Percentiles rank a stretch among this genome's conserved stretches.
These are phyloP conservation scores for Tetrax tetrax DNA, from an alignment of 2,113 vertebrate genomes.

Conservation along the genomic window DNA sequence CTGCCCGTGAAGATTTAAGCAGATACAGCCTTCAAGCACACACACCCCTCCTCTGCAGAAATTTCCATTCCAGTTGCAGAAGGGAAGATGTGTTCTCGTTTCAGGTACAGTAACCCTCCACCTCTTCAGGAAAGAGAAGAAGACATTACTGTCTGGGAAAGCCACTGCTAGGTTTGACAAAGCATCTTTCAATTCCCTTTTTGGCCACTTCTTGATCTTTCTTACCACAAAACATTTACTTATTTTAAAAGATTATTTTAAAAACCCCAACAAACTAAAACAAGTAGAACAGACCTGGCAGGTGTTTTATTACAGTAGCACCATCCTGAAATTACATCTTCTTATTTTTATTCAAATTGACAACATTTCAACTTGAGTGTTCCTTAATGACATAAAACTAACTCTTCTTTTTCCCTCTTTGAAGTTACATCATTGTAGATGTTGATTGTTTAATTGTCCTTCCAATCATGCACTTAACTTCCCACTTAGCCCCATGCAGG, in stretches of 20 bases:
- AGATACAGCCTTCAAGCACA: neutral
- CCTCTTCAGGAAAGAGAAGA: neutral
- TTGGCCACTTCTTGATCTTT: neutral
- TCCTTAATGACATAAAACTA: slow-evolving; percentile 56
- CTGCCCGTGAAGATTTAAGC: rapidly evolving
- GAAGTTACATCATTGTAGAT: slow-evolving; percentile 57
- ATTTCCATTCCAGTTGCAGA: neutral
- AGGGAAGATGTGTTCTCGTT: neutral
- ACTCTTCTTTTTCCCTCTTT: slow-evolving; percentile 41
- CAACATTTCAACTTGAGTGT: slow-evolving; percentile 31
- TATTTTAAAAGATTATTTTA: neutral
- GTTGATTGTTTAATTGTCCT: slow-evolving; percentile 62
- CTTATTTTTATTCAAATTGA: slow-evolving; percentile 47
- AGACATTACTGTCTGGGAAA: neutral
- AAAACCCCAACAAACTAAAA: neutral
- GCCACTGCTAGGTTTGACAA: neutral
- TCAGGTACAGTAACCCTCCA: neutral
- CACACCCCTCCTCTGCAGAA: neutral
- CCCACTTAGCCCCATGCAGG: slow-evolving; percentile 54
- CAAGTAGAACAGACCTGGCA: neutral
- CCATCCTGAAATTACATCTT: slow-evolving; percentile 14
- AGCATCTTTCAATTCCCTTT: neutral
- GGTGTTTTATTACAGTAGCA: slow-evolving; percentile 15
- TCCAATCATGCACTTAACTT: slow-evolving; percentile 58
- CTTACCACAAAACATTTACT: neutral